Evolutionary conservation across 2,113 vertebrate genomes (phyloP), one percentile per base, ranked within the genome.

Genomic region (Hippocampus zosterae): DNA sequence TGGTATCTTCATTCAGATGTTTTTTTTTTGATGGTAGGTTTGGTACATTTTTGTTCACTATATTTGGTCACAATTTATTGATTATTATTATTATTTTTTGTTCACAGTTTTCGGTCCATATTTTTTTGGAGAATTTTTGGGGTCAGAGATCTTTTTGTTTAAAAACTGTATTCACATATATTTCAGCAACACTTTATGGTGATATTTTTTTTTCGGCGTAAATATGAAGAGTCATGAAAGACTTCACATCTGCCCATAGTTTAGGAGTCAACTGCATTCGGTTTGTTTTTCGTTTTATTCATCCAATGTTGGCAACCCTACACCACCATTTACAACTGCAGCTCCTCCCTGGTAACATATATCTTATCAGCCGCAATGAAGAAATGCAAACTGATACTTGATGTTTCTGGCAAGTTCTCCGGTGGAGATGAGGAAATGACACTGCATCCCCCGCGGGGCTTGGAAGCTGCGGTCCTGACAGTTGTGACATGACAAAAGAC

Each of bases 401-500:
- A 65, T 79, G 70, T 74, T 53, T 69, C 71, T 84, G 77, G 81
- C 81, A 85, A 77, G 81, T 75, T 76, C 78, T 80, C 77, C 53
- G 76, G 57, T 61, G 70, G 69, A 88, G 89, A 86, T 82, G 81
- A 88, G 85, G 87, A 90, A 87, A 76, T 91, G 88, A 91, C 89
- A 91, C 90, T 81, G 85, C 81, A 86, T 88, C 84, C 84, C 61
- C 88, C 73, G 78, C 44, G 78, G 88, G 86, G 79, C 63, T 71
- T 75, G 79, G 76, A 77, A 81, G 83, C 70, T 33, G 76, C 81
- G 73, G 73, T 68, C 78, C 81, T 89, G 89, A 89, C 89, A 87
- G 71, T 78, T 81, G 83, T 83, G 84, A 88, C 88, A 86, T 73
- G 85, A 90, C 87, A 85, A 85, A 88, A 89, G 81, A 81, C 81